Evolutionary conservation across 2,797 vertebrate genomes (phyloP).

Genomic region (Mus spretus): DNA sequence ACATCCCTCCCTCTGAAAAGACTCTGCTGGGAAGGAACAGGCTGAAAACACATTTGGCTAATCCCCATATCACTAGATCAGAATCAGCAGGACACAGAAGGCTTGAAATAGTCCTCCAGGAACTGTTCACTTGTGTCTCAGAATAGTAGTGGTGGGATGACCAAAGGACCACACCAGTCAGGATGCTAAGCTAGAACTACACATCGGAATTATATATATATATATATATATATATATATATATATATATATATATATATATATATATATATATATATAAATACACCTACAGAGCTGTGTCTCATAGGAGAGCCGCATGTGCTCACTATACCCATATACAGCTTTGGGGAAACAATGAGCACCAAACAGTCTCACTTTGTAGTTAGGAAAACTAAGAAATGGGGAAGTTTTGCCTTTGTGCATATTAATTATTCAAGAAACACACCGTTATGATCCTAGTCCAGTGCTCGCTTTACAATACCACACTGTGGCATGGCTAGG

Average conservation of each 20-base stretch:
- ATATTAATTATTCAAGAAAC: neutral
- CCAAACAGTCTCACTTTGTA: slow-evolving; percentile 12
- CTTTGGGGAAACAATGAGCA: neutral
- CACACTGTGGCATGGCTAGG: neutral
- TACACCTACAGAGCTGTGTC: neutral
- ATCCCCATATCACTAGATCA: neutral
- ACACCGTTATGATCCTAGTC: neutral
- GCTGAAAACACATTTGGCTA: neutral
- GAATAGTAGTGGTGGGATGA: neutral
- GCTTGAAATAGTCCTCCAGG: neutral
- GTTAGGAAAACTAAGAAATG: slow-evolving; percentile 14
- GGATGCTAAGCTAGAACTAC: neutral
- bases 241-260: no score
- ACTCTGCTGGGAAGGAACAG: neutral
- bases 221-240: no score
- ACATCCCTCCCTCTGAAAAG: slow-evolving; percentile 5
- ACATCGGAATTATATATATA: neutral
- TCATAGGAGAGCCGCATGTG: neutral
- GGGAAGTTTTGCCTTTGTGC: slow-evolving; percentile 7
- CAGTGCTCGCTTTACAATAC: neutral
- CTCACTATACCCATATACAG: neutral
- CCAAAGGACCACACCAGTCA: neutral
- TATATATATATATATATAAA: neutral
- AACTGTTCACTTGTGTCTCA: slow-evolving; percentile 6
- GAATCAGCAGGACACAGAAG: neutral